phyloP scores from a whole-genome alignment of 2,113 vertebrate genomes.

The Ondatra zibethicus region DNA sequence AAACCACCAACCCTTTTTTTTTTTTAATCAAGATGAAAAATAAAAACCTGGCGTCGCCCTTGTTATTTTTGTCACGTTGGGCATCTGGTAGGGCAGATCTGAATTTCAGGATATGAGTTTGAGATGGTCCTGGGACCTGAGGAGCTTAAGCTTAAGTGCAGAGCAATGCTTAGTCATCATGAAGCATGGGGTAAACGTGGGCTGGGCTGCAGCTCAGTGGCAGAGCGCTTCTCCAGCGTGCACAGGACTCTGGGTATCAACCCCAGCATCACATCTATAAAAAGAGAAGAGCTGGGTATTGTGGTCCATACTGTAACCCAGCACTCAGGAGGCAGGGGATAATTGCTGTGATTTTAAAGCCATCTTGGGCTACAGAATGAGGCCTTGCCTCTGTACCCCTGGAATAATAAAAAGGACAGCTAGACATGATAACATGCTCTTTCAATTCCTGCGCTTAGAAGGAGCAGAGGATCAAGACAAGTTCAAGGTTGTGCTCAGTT shows the following conservation, averaged over 20 bases:
- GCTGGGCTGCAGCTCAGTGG: background rate
- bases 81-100: background rate
- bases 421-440: no score
- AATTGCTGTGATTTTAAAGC: background rate
- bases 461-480: background rate
- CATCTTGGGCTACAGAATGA: background rate
- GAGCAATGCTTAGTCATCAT: background rate
- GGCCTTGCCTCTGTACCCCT: background rate
- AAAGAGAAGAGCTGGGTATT: background rate
- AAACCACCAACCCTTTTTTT: conserved; percentile 17
- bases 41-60: background rate
- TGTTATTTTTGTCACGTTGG: background rate
- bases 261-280: background rate
- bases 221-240: background rate
- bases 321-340: background rate
- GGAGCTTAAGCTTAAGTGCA: conserved; percentile 19
- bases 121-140: conserved; percentile 31
- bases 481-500: background rate
- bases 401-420: background rate
- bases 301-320: background rate
- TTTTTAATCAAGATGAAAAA: conserved; percentile 54
- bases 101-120: conserved; percentile 41
- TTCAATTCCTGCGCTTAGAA: background rate
- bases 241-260: background rate
- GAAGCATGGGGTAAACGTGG: background rate